Conservation (phyloP, 2,113 vertebrate species). For the Leucoraja erinaceus region DNA sequence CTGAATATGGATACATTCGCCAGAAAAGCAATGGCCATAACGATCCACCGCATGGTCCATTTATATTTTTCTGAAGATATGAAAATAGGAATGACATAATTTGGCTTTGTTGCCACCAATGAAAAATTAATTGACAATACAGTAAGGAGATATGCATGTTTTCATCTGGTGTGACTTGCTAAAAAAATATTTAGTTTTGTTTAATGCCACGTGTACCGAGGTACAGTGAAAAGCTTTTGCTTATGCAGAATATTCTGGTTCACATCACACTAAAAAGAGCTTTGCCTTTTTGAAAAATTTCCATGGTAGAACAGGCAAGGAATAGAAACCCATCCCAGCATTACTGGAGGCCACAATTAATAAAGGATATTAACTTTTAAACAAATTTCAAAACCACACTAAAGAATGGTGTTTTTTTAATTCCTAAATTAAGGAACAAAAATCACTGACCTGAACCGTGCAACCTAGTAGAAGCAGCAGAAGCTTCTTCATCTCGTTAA, state of each 20-base stretch:
- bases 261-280: not conserved
- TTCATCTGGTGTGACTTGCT: not conserved
- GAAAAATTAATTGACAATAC: not conserved
- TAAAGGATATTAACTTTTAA: not conserved
- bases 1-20: not conserved
- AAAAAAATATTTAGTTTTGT: not conserved
- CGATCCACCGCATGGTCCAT: not conserved
- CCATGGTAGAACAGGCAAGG: not conserved
- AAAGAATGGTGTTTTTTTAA: not conserved
- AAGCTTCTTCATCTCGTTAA: conserved; percentile 87
- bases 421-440: not conserved
- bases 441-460: conserved; percentile 80
- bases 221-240: no score
- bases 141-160: not conserved
- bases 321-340: not conserved
- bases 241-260: not conserved
- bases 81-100: not conserved
- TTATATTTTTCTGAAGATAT: not conserved
- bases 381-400: not conserved
- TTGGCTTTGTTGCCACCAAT: not conserved
- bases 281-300: not conserved
- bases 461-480: conserved; percentile 87
- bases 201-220: no score
- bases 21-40: not conserved
- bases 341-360: not conserved